phyloP scores from a whole-genome alignment of 1,140 invertebrate genomes.

The Diorhabda sublineata region DNA sequence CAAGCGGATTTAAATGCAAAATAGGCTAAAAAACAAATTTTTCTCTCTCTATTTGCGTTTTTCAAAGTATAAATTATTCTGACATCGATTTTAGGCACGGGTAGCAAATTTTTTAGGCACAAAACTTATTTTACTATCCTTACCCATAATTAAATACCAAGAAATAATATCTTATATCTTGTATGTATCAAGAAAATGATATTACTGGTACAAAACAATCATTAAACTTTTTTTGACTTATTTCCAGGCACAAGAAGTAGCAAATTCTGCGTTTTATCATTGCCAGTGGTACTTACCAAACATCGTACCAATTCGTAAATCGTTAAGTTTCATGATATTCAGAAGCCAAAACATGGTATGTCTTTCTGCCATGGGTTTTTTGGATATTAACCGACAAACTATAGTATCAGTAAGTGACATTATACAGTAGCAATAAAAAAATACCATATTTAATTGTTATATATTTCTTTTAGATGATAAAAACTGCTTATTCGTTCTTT shows the following conservation, averaged over 20 bases:
- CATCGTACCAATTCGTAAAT: conserved; percentile 6
- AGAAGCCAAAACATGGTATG: conserved; percentile 6
- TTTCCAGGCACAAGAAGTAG: conserved; percentile 8
- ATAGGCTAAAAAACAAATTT: no score
- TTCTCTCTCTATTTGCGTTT: no score
- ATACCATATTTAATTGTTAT: neutral
- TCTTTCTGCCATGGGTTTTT: conserved; percentile 9
- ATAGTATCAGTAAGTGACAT: conserved; percentile 13
- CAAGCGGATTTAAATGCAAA: no score
- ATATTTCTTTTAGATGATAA: conserved; percentile 10
- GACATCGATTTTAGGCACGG: no score
- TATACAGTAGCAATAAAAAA: neutral
- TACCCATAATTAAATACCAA: no score
- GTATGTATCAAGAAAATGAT: no score
- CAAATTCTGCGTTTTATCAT: conserved; percentile 14
- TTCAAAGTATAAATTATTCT: no score
- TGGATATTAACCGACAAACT: conserved; percentile 15
- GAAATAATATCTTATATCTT: no score
- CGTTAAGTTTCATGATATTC: conserved; percentile 8
- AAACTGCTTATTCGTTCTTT: conserved; percentile 14
- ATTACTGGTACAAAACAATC: no score
- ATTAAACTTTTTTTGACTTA: neutral
- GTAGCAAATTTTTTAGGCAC: no score
- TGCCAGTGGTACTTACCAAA: conserved; percentile 18
- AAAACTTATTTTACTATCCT: no score